Base-by-base conservation (phyloP, 2,797 vertebrate genomes). In the Parauchenoglanis ngamensis region DNA sequence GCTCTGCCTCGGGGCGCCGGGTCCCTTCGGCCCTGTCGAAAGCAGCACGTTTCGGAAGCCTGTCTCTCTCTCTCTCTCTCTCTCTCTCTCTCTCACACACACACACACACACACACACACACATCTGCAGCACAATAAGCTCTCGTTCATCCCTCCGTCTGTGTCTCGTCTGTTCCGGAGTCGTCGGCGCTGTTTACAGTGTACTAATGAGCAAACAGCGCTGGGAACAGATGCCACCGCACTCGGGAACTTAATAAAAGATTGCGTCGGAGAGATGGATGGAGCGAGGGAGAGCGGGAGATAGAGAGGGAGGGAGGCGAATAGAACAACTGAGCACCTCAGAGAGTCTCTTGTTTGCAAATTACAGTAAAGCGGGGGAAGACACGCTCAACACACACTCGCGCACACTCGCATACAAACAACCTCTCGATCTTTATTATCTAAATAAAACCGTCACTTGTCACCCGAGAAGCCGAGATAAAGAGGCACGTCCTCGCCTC, bases 201-300 rank as follows among this genome's bases (percentile, higher is more conserved):
- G 86, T 85, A 87, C 89, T 93, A 91, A 92, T 93, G 92, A 95
- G 91, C 85, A 91, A 90, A 91, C 89, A 90, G 84, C 83, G 78
- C 87, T 88, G 86, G 68, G 88, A 94, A 92, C 91, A 93, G 91
- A 94, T 93, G 91, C 87, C 91, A 93, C 75, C 40, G 40, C 90
- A 92, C 92, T 68, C 89, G 86, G 87, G 90, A 91, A 90, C 89
- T 89, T 81, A 90, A 92, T 88, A 92, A 89, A 91, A 87, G 80
- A 76, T 89, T 46, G 1, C 56, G 72, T 80, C 85, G 70, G 85
- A 89, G 85, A 83, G 25, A 70, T 72, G 40, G 31, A 73, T 67
- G 52, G 75, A 83, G 72, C 59, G 75, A 87, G 86, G 52, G 72
- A 76, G 70, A n/a, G 23, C 73, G 70, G 59, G 84, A 82, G 40